These are phyloP conservation scores for Synanthedon myopaeformis DNA, from an alignment of 2,888 invertebrate species.

Conservation along the genomic window DNA sequence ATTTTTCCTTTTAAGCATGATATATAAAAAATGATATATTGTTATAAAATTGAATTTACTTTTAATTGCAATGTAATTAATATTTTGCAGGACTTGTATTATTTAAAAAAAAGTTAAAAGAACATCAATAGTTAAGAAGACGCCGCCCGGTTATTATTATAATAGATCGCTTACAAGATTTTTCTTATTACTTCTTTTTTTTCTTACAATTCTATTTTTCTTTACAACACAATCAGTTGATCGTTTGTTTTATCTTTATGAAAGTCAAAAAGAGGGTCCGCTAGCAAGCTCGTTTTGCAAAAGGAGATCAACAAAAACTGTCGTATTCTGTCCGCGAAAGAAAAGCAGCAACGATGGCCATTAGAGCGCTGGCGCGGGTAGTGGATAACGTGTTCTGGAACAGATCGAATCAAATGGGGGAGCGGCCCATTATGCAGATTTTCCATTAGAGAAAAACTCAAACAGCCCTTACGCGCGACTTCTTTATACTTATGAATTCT, in stretches of 20 bases:
- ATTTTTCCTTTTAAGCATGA: no score
- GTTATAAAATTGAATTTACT: conserved; percentile 23
- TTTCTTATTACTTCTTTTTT: no score
- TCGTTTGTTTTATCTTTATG: conserved; percentile 30
- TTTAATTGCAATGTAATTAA: no score
- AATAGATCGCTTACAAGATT: conserved; percentile 48
- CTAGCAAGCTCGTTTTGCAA: conserved; percentile 31
- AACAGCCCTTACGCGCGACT: conserved; percentile 12
- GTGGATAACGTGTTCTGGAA: conserved; percentile 38
- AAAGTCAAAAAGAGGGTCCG: conserved; percentile 34
- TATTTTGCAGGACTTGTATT: no score
- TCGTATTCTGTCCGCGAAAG: conserved; percentile 32
- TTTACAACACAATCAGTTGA: conserved; percentile 22
- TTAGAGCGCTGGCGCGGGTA: conserved; percentile 30
- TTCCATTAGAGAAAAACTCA: conserved; percentile 58
- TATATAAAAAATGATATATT: conserved; percentile 8
- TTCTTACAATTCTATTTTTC: conserved; percentile 22
- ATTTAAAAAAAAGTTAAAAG: no score
- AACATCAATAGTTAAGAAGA: conserved; percentile 4
- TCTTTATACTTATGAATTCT: not conserved
- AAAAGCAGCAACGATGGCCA: conserved; percentile 37
- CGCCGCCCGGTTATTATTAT: conserved; percentile 15
- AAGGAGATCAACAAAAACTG: conserved; percentile 40
- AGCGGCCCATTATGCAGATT: conserved; percentile 61
- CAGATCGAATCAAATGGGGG: conserved; percentile 53